Base-by-base conservation (phyloP, 2,113 vertebrate genomes). In the Picathartes gymnocephalus region DNA sequence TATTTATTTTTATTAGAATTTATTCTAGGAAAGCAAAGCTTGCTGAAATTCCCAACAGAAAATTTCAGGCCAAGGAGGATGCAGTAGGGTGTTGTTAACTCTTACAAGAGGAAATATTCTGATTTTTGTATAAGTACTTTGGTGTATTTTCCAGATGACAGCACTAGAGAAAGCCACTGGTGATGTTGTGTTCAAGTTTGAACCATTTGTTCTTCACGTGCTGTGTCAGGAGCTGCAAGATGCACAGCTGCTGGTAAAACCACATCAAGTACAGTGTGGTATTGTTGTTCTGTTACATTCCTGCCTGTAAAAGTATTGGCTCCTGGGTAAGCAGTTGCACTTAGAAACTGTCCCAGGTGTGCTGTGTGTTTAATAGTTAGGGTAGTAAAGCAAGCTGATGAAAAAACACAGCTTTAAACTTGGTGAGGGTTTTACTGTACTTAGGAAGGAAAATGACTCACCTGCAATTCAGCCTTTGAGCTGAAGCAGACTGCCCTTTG, bases 141-240 rank as follows among this genome's bases (percentile, higher is more conserved):
- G 61, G 10, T 74, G 2, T 56, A 2, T 88, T 39, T 94, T 79
- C 48, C 95, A 99, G 99, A 68, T 98, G 72, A 69, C 88, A 10
- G 98, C 96, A 17, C 93, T 99, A 68, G 87, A 93, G 73, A 97
- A 96, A 25, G 94, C 98, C 6, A 95, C 65, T 10, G 98, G 98
- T 16, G 98, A 99, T 1, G 98, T 97, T 2, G 95, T 99, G 62
- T 85, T 99, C 85, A 99, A 99, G 96, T 99, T 99, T 90, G 99
- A 99, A 42, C 99, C 99, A 0, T 98, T 99, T 71, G 96, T 99
- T 27, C 98, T 99, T 60, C 99, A 99, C 0, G 98, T 99, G 48
- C 98, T 99, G 23, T 99, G 99, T 80, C 96, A 78, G 62, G 97
- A 97, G 45, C 95, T 99, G 47, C 98, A 97, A 39, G 98, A 99